phyloP scores from a whole-genome alignment of 2,113 vertebrate species.

The Epinephelus lanceolatus region DNA sequence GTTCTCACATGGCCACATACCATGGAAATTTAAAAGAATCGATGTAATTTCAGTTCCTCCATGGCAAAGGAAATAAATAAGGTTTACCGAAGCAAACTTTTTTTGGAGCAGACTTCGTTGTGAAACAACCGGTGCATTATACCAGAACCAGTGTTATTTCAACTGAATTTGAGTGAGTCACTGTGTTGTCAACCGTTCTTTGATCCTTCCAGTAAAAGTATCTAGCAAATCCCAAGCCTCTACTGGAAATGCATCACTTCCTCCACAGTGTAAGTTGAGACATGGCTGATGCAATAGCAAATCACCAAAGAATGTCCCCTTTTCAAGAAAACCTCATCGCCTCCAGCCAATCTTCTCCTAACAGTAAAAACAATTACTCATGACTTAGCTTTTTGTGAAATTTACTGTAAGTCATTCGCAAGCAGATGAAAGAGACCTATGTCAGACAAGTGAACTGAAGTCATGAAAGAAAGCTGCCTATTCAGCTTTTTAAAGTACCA shows the following conservation, averaged over 20 bases:
- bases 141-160: constrained; percentile 20
- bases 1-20: neutral
- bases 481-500: constrained; percentile 8
- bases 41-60: neutral
- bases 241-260: constrained; percentile 68
- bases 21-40: neutral
- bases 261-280: constrained; percentile 47
- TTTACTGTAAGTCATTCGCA: constrained; percentile 39
- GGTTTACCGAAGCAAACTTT: neutral
- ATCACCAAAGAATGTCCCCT: constrained; percentile 52
- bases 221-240: constrained; percentile 26
- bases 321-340: constrained; percentile 20
- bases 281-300: constrained; percentile 50
- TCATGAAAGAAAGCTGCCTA: constrained; percentile 21
- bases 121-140: neutral
- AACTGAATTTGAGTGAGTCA: constrained; percentile 64
- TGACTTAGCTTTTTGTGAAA: constrained; percentile 17
- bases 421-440: neutral
- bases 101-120: neutral
- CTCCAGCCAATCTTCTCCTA: constrained; percentile 19
- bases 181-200: constrained; percentile 28
- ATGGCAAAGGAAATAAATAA: neutral
- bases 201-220: constrained; percentile 68
- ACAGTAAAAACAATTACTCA: constrained; percentile 54
- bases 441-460: constrained; percentile 11